Percentiles rank a stretch among this genome's conserved stretches.
Conservation (phyloP, 2,797 vertebrate genomes). For the Scolopax bukidnonensis region DNA sequence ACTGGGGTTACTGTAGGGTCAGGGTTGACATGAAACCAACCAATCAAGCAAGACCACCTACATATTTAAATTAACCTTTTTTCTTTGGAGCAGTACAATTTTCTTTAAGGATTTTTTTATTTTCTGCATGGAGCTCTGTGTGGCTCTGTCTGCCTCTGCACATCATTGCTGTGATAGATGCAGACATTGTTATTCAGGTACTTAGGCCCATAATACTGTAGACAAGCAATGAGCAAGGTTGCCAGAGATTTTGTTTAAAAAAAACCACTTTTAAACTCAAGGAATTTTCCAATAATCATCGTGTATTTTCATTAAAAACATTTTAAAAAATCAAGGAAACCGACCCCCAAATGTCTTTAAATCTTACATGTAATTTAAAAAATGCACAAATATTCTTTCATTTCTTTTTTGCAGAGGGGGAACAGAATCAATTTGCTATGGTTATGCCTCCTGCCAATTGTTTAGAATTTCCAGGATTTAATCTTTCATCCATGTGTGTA, state of each 20-base stretch:
- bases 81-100: neutral
- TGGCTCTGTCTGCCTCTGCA: neutral
- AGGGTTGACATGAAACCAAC: conserved; percentile 71
- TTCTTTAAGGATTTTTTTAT: conserved; percentile 25
- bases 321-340: neutral
- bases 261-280: neutral
- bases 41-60: conserved; percentile 70
- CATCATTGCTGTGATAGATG: neutral
- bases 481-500: conserved; percentile 83
- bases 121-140: neutral
- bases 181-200: neutral
- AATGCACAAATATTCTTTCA: conserved; percentile 70
- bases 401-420: conserved; percentile 73
- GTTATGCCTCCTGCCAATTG: conserved; percentile 78
- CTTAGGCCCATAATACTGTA: neutral
- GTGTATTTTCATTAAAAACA: neutral
- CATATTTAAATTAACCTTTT: conserved; percentile 67
- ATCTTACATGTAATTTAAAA: conserved; percentile 68
- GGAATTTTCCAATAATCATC: conserved; percentile 13
- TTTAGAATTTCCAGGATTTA: conserved; percentile 80
- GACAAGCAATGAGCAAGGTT: neutral
- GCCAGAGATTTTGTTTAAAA: conserved; percentile 3
- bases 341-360: conserved; percentile 3
- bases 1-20: conserved; percentile 74
- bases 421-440: conserved; percentile 80